These are phyloP conservation scores for Indri indri DNA, from an alignment of 2,113 vertebrate species.

Conservation along the genomic window DNA sequence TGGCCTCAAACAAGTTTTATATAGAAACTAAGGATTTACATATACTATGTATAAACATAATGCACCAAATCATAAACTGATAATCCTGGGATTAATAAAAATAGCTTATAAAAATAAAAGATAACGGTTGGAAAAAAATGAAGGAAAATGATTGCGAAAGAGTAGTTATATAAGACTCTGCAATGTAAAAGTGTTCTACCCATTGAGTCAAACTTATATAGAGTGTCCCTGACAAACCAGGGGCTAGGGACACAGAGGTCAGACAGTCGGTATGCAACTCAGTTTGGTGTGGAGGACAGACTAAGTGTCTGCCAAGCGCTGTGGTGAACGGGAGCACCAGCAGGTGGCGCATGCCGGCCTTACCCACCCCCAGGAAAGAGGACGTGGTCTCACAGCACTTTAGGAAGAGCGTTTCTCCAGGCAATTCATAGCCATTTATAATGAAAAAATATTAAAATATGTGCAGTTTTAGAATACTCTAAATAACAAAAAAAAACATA, in stretches of 20 bases:
- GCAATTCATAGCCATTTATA: background rate
- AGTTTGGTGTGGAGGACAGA: background rate
- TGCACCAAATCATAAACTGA: background rate
- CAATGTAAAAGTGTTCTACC: background rate
- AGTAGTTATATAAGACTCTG: background rate
- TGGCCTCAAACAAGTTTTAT: background rate
- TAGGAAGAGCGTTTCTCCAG: background rate
- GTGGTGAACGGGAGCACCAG: background rate
- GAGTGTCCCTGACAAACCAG: background rate
- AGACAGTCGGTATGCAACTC: accelerated
- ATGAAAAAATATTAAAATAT: background rate
- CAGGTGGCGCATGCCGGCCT: background rate
- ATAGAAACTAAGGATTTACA: background rate
- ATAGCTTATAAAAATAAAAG: conserved; percentile 3
- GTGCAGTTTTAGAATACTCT: background rate
- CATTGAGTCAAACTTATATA: background rate
- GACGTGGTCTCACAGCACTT: accelerated
- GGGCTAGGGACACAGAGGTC: too few relatives aligned
- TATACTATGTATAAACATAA: background rate
- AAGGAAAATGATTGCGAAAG: background rate
- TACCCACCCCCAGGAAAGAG: background rate
- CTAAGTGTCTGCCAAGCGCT: background rate
- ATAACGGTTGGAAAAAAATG: background rate
- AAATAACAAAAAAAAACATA: background rate
- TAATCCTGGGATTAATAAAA: background rate